Base-by-base conservation (phyloP, 1,140 invertebrate species). In the Homarus americanus region DNA sequence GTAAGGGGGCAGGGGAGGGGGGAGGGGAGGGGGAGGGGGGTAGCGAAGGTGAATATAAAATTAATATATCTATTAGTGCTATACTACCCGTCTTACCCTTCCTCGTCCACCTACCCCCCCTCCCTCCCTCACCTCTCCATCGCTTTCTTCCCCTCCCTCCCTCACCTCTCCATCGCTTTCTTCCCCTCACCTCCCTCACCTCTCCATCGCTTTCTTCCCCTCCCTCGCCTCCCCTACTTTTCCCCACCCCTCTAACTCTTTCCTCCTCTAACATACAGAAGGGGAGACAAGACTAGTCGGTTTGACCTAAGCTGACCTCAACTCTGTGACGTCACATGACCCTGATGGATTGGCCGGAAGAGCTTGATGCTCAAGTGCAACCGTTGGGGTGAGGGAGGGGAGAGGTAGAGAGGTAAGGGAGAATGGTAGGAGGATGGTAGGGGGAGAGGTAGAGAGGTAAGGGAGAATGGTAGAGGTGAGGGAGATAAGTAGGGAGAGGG, bases 311-410 rank as follows among this genome's bases (percentile, higher is more conserved):
- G 7, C 75, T 87, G 75, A 87, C 85, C 85, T 79, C 44, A 34
- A 17, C 28, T 66, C 63, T 34, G 75, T 78, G 85, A 87, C 75
- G 85, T 78, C 75, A 87, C 85, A 78, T 80, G 85, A 69, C 85
- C 85, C 66, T 87, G 85, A 87, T 87, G 85, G 85, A 87, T 87
- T 87, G 75, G 73, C 75, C 85, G 85, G 85, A 87, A 87, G 58
- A n/a, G n/a, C n/a, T 75, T 66, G 12, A 87, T 66, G 40, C 72
- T 49, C 72, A 34, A 41, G n/a, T 80, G 78, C 78, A 80, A 80
- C 78, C 28, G 58, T 32, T 10, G 66, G 63, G 58, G 63, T 17
- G 34, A 72, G 63, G 24, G 36, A 24, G 34, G 34, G 53, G 28
- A 15, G 58, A 9, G 36, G 24, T 15, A 10, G 82, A 28, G 66